A percentile compares a stretch with the other conserved stretches of the same genome.
Conservation (phyloP, 2,888 invertebrate genomes). For the Ophion obscuratus region DNA sequence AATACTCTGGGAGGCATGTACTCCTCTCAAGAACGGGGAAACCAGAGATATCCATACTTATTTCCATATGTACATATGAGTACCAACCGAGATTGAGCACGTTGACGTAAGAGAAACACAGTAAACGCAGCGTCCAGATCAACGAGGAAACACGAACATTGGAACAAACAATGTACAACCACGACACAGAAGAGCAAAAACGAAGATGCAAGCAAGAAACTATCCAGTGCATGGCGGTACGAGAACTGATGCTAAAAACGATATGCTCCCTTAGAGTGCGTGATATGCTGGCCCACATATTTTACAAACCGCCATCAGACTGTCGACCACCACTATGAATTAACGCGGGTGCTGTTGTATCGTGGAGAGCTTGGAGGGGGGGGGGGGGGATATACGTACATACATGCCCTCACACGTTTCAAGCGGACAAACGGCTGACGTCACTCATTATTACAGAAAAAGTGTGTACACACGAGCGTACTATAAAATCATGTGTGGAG, state of each 20-base stretch:
- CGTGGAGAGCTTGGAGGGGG: too few species aligned
- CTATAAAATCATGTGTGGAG: conserved; percentile 4
- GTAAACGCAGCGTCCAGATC: conserved; percentile 41
- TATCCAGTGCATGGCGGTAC: conserved; percentile 59
- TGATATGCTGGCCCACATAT: conserved; percentile 61
- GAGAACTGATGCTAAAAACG: conserved; percentile 22
- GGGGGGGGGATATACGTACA: too few species aligned
- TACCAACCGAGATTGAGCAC: conserved; percentile 45
- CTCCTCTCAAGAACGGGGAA: neutral
- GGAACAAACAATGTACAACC: conserved; percentile 35
- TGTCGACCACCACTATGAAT: conserved; percentile 35
- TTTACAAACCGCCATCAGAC: conserved; percentile 59
- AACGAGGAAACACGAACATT: conserved; percentile 36
- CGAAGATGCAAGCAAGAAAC: conserved; percentile 37
- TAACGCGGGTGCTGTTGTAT: neutral
- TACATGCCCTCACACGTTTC: conserved; percentile 44
- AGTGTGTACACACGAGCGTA: neutral
- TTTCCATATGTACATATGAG: neutral
- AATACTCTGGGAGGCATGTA: too few species aligned
- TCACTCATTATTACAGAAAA: conserved; percentile 73
- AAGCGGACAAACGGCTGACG: conserved; percentile 73
- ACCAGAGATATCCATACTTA: neutral
- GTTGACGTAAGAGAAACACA: conserved; percentile 46
- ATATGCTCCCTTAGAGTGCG: conserved; percentile 14
- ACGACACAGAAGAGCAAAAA: conserved; percentile 54